Percentiles rank a stretch among this genome's conserved stretches.
These are phyloP conservation scores for Decapterus maruadsi DNA, from an alignment of 2,797 vertebrate species.

Conservation along the genomic window DNA sequence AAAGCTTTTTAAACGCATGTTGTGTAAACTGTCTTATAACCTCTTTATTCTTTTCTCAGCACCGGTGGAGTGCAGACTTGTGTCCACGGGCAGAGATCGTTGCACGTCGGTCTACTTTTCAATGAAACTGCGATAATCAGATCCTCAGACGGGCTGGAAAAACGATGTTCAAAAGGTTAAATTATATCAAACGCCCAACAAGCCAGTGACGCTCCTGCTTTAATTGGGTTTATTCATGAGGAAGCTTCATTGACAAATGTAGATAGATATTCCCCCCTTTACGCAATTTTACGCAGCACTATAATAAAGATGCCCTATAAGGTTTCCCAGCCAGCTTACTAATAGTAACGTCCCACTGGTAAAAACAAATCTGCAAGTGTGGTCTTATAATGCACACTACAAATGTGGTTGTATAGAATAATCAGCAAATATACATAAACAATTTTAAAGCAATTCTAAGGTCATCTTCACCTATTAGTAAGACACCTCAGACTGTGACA, in stretches of 20 bases:
- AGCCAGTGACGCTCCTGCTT: not conserved
- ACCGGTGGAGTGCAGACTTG: too few species aligned
- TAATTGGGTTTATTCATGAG: too few species aligned
- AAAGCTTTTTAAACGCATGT: not conserved
- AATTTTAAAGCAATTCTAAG: not conserved
- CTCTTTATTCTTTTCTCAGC: not conserved
- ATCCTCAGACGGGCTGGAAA: not conserved
- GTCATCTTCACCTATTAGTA: not conserved
- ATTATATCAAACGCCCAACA: not conserved
- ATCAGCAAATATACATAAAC: not conserved
- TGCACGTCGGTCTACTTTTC: not conserved
- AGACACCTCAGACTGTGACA: not conserved
- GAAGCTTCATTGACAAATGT: not conserved
- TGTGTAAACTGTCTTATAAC: not conserved
- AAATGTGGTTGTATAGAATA: not conserved
- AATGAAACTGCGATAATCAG: not conserved
- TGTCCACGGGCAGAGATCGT: not conserved
- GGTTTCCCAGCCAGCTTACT: not conserved
- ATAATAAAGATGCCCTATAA: not conserved
- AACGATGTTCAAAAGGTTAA: not conserved
- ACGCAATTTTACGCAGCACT: not conserved
- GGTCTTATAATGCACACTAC: not conserved
- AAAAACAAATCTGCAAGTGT: not conserved
- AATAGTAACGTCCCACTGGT: too few species aligned
- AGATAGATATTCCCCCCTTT: not conserved